Evolutionary conservation across 2,113 vertebrate species (phyloP).

Genomic region (Sciurus niger): DNA sequence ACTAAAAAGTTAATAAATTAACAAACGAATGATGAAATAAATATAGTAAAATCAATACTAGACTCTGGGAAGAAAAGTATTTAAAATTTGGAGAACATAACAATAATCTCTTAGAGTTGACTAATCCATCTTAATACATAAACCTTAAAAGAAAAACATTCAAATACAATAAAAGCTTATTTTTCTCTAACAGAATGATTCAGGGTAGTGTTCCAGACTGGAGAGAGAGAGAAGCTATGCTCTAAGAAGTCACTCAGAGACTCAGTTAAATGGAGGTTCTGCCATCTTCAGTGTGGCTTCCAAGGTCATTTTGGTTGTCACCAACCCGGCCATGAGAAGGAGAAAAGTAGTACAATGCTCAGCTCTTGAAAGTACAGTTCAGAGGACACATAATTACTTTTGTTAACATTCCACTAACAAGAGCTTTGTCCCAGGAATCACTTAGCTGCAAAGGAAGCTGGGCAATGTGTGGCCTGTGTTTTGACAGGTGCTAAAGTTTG

Average conservation of each 20-base stretch:
- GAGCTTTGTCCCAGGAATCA: neutral
- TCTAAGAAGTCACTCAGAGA: neutral
- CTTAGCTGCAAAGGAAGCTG: neutral
- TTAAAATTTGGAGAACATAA: constrained; percentile 52
- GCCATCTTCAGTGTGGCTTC: neutral
- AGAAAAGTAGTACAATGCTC: neutral
- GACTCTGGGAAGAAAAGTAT: neutral
- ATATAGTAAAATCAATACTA: constrained; percentile 34
- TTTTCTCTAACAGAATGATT: constrained; percentile 15
- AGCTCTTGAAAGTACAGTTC: neutral
- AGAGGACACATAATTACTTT: neutral
- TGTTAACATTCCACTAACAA: neutral
- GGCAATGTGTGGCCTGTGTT: neutral
- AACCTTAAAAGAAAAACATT: neutral
- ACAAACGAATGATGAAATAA: neutral
- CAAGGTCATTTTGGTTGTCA: neutral
- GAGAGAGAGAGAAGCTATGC: neutral
- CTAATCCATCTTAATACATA: constrained; percentile 16
- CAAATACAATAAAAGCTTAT: neutral
- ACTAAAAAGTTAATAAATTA: constrained; percentile 37
- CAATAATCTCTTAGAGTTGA: neutral
- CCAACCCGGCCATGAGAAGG: neutral
- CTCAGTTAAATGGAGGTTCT: neutral
- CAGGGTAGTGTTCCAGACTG: neutral
- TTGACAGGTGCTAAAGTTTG: neutral